Evolutionary conservation across 2,888 invertebrate genomes (phyloP), one percentile per base, ranked within the genome.

Genomic region (Diadegma fenestrale): DNA sequence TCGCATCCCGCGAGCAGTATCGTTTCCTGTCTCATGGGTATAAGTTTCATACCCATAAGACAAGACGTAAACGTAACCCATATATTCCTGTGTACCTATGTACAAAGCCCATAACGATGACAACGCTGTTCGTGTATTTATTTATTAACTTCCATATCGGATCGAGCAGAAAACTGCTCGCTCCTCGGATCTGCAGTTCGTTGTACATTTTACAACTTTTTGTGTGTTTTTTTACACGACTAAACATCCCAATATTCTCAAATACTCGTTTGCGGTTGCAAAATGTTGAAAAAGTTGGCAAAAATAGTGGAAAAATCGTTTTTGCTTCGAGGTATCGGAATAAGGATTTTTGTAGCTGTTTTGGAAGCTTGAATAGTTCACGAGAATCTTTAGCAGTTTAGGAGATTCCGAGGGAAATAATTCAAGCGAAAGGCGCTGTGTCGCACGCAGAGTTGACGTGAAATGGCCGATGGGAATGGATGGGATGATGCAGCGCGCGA

Each of bases 121-220:
- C 82, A 82, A 77, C 58, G 75, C 81, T 78, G 83, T 76, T 84
- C 78, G 71, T 45, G 82, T 77, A 61, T 84, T 68, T 83, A 84
- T 88, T 89, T 86, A 86, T 88, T 89, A 87, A 89, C 71, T 88
- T 87, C 73, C 63, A 64, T 80, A 85, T 79, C 79, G 81, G 45
- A 61, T 78, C 72, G 81, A 41, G 54, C n/a, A 33, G 33, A 71
- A 71, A 33, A 45, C 51, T 37, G 37, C 37, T 33, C 69, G 51
- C 33, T 48, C n/a, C 48, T 51, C 17, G 51, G 8, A 71, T 33
- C 12, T 51, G 51, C 12, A 14, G 58, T 68, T 75, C 82, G 79
- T 66, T 85, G 54, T 61, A 86, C 73, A 87, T 78, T 88, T 89
- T 58, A 30, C 58, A 82, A 66, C 66, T 76, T 82, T 82, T 79